A percentile compares a stretch with the other conserved stretches of the same genome.
Evolutionary conservation across 2,113 vertebrate species (phyloP).

Genomic region (Prinia subflava): DNA sequence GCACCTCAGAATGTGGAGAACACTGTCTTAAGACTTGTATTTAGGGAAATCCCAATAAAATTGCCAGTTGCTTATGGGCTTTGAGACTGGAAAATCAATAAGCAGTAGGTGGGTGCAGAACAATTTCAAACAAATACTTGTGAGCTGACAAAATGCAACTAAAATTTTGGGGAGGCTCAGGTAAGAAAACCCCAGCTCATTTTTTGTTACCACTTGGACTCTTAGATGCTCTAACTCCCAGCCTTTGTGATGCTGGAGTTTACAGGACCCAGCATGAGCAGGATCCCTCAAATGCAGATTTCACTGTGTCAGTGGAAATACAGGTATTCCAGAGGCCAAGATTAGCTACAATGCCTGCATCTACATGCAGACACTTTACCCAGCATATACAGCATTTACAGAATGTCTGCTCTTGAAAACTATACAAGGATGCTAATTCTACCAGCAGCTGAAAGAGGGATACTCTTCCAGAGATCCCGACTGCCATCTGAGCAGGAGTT

Average conservation of each 20-base stretch:
- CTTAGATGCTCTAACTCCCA: neutral
- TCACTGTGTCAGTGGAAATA: neutral
- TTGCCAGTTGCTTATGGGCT: neutral
- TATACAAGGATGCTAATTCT: neutral
- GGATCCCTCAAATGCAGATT: neutral
- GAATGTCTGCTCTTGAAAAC: neutral
- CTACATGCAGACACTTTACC: neutral
- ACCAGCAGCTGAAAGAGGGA: neutral
- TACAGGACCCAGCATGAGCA: neutral
- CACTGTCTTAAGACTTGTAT: neutral
- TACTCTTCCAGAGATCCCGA: neutral
- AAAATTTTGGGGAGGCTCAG: neutral
- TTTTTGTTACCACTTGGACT: neutral
- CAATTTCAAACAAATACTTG: neutral
- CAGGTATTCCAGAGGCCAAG: neutral
- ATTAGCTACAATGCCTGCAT: neutral
- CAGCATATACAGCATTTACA: neutral
- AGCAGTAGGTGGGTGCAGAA: neutral
- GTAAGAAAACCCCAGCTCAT: neutral
- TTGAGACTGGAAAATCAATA: neutral
- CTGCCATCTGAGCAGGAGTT: neutral
- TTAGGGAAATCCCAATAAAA: neutral
- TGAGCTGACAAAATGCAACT: neutral
- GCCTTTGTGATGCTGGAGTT: neutral
- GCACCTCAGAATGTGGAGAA: neutral